These are phyloP conservation scores for Sebastes diaconus DNA, from an alignment of 2,797 vertebrate species.

Conservation along the genomic window DNA sequence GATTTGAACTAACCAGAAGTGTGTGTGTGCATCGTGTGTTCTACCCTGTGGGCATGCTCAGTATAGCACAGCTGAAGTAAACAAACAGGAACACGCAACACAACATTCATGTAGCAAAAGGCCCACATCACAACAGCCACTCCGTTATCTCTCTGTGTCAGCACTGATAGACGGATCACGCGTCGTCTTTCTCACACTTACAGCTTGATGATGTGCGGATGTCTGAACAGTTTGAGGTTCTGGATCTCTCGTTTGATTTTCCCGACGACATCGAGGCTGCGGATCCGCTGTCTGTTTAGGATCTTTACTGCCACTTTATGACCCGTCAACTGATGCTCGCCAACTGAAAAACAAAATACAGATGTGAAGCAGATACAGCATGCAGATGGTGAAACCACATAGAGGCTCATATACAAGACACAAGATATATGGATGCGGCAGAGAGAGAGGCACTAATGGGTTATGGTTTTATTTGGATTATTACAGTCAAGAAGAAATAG, in stretches of 20 bases:
- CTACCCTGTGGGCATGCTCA: constrained; percentile 43
- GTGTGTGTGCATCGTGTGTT: not conserved
- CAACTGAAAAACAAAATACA: constrained; percentile 83
- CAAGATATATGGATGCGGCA: not conserved
- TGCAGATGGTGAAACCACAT: not conserved
- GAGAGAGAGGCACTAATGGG: not conserved
- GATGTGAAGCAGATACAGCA: constrained; percentile 49
- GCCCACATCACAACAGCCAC: not conserved
- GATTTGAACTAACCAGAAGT: constrained; percentile 10
- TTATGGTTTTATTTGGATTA: not conserved
- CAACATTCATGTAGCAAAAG: not conserved
- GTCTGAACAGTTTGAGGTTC: constrained; percentile 97
- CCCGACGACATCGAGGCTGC: constrained; percentile 97
- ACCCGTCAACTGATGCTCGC: constrained; percentile 96
- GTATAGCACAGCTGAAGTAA: constrained; percentile 44
- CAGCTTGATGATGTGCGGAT: constrained; percentile 99
- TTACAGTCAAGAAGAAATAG: not conserved
- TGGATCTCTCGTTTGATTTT: constrained; percentile 99
- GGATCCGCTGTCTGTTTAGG: constrained; percentile 97
- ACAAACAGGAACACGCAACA: constrained; percentile 42
- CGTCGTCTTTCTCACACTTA: constrained; percentile 80
- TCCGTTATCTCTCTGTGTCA: not conserved
- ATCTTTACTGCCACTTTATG: constrained; percentile 99
- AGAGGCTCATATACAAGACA: not conserved
- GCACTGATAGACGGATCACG: not conserved